A percentile compares a stretch with the other conserved stretches of the same genome.
These are phyloP conservation scores for Crypturellus tataupa DNA, from an alignment of 2,797 vertebrate species.

Conservation along the genomic window DNA sequence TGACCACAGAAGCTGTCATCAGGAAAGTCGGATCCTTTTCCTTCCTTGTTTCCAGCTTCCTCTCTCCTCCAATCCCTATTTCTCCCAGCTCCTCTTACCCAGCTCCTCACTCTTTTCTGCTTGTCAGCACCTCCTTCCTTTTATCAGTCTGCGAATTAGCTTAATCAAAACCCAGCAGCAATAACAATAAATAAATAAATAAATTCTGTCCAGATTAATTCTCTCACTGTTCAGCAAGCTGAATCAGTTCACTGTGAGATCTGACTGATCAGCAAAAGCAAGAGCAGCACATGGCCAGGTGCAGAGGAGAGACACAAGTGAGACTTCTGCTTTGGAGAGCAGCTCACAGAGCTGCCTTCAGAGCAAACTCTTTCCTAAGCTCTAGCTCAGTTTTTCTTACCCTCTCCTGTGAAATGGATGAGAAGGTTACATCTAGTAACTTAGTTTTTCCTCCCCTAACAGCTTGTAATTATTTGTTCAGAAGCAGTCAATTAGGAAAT, in stretches of 20 bases:
- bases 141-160: background rate
- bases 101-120: background rate
- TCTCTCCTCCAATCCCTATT: background rate
- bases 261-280: slow-evolving; percentile 9
- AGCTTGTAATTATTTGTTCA: background rate
- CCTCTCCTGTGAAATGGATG: background rate
- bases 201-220: background rate
- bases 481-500: background rate
- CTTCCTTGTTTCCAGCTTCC: background rate
- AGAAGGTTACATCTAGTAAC: background rate
- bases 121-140: background rate
- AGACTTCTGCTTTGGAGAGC: background rate
- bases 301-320: background rate
- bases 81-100: background rate
- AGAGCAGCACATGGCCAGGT: background rate
- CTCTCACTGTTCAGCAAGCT: background rate
- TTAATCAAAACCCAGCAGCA: background rate
- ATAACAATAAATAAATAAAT: background rate
- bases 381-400: background rate
- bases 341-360: background rate
- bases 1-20: background rate
- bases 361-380: background rate
- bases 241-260: background rate
- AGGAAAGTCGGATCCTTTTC: background rate
- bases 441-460: background rate